Conservation (phyloP, 2,797 vertebrate species). For the Paramormyrops hopkinsi region DNA sequence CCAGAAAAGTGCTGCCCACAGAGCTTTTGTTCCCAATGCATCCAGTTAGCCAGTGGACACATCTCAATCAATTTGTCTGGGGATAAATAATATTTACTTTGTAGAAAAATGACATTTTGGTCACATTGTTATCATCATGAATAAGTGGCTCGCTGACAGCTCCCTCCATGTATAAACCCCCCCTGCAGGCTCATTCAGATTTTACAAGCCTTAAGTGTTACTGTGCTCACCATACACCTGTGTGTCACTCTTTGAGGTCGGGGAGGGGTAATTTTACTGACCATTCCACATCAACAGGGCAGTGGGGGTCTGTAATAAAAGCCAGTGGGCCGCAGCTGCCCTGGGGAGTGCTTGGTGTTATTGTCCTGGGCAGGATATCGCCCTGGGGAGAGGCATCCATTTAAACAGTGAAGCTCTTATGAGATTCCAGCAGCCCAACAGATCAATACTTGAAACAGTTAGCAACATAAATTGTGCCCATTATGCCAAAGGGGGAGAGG, state of each 20-base stretch:
- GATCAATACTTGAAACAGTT: neutral
- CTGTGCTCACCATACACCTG: neutral
- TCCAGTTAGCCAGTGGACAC: neutral
- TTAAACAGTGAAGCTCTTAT: neutral
- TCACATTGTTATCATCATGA: neutral
- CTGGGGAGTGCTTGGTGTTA: neutral
- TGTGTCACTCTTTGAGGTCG: neutral
- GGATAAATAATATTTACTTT: neutral
- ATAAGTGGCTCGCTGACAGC: neutral
- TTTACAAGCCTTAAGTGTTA: neutral
- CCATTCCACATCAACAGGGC: neutral
- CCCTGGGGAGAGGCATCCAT: neutral
- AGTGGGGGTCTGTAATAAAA: neutral
- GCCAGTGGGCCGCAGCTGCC: neutral
- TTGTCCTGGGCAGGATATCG: neutral
- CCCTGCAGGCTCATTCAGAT: neutral
- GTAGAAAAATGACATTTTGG: neutral
- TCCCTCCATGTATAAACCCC: neutral
- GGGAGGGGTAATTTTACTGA: neutral
- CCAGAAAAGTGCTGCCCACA: neutral
- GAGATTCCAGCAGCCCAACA: neutral
- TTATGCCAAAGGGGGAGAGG: neutral
- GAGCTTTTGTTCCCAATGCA: neutral
- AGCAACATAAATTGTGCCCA: neutral
- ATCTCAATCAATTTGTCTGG: neutral